Conservation (phyloP, 2,797 vertebrate genomes). For the Artibeus jamaicensis region DNA sequence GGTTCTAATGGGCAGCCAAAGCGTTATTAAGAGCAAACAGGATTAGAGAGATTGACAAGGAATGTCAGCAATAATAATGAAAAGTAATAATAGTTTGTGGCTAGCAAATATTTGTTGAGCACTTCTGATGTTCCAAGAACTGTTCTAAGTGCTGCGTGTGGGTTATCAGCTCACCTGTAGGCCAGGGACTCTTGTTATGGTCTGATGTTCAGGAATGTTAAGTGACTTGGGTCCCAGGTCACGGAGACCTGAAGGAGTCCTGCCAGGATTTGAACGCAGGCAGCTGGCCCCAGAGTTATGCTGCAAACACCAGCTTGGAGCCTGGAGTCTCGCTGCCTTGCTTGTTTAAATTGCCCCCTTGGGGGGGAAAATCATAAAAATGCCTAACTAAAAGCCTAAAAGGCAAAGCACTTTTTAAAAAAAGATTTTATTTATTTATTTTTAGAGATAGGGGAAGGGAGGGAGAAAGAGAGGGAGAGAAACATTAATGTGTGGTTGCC, state of each 20-base stretch:
- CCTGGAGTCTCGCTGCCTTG: not conserved
- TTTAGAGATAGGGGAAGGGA: too few species aligned
- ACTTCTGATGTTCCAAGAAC: not conserved
- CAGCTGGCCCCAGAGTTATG: not conserved
- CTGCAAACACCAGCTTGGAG: not conserved
- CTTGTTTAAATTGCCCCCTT: not conserved
- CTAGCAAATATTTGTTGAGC: slow-evolving; percentile 59
- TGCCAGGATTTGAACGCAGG: not conserved
- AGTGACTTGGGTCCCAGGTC: not conserved
- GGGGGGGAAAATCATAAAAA: not conserved
- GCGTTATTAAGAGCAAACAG: slow-evolving; percentile 6
- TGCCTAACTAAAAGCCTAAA: not conserved
- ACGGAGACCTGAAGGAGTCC: not conserved
- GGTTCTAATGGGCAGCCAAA: not conserved
- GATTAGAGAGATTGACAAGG: slow-evolving; percentile 40
- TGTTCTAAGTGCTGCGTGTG: not conserved
- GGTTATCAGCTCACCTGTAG: not conserved
- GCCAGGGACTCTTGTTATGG: not conserved
- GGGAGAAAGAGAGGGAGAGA: too few species aligned
- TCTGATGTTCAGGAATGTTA: slow-evolving; percentile 47
- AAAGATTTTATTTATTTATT: too few species aligned
- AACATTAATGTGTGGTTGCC: too few species aligned
- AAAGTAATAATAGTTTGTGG: not conserved
- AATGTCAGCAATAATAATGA: not conserved
- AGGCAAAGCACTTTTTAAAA: not conserved